phyloP scores from a whole-genome alignment of 2,113 vertebrate genomes.

The Thamnaconus septentrionalis region DNA sequence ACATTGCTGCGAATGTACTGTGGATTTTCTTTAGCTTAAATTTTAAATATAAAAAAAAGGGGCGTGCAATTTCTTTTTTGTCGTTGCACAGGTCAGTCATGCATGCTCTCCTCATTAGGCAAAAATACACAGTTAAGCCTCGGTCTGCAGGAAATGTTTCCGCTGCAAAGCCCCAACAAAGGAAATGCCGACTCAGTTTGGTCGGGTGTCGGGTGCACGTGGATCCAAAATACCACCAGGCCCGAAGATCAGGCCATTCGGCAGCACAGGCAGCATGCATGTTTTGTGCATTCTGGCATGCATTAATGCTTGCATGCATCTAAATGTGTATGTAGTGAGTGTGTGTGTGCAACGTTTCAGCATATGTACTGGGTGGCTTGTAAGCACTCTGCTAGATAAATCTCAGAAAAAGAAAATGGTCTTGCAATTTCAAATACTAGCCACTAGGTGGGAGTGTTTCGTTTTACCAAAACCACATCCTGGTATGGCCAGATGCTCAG shows the following conservation, averaged over 20 bases:
- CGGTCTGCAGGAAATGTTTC: slow-evolving; percentile 38
- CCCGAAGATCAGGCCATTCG: slow-evolving; percentile 16
- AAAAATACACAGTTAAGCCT: slow-evolving; percentile 22
- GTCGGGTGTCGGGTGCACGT: slow-evolving; percentile 30
- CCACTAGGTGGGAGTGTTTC: slow-evolving; percentile 58
- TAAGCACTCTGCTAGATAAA: neutral
- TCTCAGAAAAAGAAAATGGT: neutral
- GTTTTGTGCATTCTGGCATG: neutral
- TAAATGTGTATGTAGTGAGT: neutral
- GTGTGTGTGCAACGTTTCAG: no score
- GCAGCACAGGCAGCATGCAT: neutral
- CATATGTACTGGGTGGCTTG: neutral
- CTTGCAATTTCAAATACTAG: slow-evolving; percentile 18
- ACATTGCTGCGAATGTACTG: neutral
- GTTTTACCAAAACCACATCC: neutral
- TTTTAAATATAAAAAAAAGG: neutral
- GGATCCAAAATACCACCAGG: slow-evolving; percentile 40
- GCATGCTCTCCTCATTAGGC: slow-evolving; percentile 22
- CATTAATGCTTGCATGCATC: neutral
- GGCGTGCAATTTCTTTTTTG: neutral
- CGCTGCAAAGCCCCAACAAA: slow-evolving; percentile 48
- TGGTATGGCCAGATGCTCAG: neutral
- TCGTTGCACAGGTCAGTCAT: slow-evolving; percentile 8
- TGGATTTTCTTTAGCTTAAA: neutral
- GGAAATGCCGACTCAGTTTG: slow-evolving; percentile 57